Percentiles rank a stretch among this genome's conserved stretches.
Conservation (phyloP, 2,113 vertebrate species). For the Puffinus mauretanicus region DNA sequence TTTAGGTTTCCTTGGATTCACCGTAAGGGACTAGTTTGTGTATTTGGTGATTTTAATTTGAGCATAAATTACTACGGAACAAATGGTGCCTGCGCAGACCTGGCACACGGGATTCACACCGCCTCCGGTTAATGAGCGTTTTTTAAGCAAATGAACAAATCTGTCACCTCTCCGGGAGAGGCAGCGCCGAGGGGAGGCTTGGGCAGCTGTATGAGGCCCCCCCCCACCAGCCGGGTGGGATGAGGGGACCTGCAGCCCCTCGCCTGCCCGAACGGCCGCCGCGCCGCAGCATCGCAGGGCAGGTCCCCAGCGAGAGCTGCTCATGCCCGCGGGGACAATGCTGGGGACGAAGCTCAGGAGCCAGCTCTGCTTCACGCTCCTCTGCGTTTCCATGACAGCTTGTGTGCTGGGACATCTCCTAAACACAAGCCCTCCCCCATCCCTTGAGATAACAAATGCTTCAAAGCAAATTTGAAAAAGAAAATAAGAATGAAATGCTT, state of each 20-base stretch:
- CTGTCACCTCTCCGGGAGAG: rapidly evolving
- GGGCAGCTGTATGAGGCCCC: background rate
- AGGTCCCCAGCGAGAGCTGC: background rate
- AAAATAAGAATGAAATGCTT: background rate
- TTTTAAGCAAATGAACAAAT: background rate
- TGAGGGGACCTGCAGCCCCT: background rate
- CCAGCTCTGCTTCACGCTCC: background rate
- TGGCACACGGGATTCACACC: background rate
- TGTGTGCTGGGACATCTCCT: background rate
- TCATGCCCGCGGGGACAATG: background rate
- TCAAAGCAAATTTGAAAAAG: background rate
- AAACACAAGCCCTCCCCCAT: background rate
- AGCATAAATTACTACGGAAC: background rate
- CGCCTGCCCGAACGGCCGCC: rapidly evolving
- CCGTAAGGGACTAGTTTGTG: background rate
- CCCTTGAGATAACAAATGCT: background rate
- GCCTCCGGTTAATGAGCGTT: background rate
- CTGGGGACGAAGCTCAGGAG: background rate
- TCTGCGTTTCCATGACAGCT: background rate
- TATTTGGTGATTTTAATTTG: background rate
- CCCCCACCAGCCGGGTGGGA: background rate
- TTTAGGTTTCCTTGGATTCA: background rate
- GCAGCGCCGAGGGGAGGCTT: rapidly evolving
- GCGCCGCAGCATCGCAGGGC: background rate
- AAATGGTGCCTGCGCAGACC: background rate